These are phyloP conservation scores for Heliopora coerulea DNA, from an alignment of 92 coral and sea anemone species.

Conservation along the genomic window DNA sequence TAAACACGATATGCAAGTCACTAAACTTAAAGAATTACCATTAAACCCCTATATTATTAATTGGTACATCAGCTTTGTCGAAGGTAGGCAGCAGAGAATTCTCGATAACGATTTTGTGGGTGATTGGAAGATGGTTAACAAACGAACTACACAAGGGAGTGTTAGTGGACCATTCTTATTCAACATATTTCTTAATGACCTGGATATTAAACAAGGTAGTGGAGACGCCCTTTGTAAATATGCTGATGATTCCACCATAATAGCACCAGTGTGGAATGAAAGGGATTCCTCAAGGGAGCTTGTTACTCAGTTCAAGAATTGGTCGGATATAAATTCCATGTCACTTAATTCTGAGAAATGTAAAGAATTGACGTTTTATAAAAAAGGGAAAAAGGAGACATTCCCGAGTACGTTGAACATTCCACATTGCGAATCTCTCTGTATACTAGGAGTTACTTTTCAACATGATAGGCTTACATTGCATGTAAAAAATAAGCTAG, in stretches of 20 bases:
- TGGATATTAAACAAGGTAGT: not conserved
- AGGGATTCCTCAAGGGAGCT: too few species aligned
- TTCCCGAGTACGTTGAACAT: too few species aligned
- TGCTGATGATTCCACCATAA: conserved; percentile 2
- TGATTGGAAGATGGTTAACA: conserved; percentile 53
- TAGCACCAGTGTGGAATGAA: not conserved
- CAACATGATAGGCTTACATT: too few species aligned
- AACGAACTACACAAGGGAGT: conserved; percentile 51
- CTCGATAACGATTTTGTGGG: conserved; percentile 18
- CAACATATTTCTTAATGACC: conserved; percentile 42
- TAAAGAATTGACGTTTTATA: too few species aligned
- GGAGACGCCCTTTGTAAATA: conserved; percentile 1
- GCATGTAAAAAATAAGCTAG: too few species aligned
- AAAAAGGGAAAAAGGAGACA: too few species aligned
- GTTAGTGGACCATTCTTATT: conserved; percentile 49
- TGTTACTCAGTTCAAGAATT: too few species aligned
- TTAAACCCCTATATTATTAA: conserved; percentile 49
- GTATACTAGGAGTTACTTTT: too few species aligned
- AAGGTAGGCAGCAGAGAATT: conserved; percentile 37
- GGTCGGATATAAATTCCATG: too few species aligned
- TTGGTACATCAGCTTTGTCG: conserved; percentile 47
- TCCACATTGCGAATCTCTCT: too few species aligned
- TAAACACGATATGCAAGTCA: conserved; percentile 44
- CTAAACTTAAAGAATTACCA: conserved; percentile 39
- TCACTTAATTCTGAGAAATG: too few species aligned